Base-by-base conservation (phyloP, 1,140 invertebrate species). In the Campoletis sonorensis region DNA sequence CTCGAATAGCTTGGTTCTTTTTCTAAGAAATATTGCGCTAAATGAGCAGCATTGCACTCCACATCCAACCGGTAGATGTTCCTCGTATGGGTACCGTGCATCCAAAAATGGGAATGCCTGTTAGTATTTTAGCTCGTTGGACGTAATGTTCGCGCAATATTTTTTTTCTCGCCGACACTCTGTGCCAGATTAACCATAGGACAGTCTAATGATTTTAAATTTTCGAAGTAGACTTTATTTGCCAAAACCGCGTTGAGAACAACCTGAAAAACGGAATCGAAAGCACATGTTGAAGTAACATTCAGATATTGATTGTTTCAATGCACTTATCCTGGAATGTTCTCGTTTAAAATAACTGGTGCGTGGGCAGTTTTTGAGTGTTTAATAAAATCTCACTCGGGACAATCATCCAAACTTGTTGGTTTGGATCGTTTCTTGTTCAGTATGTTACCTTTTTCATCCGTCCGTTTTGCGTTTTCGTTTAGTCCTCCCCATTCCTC, bases 211-310 rank as follows among this genome's bases (percentile, higher is more conserved):
- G 79, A 51, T 7, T 70, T 1, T n/a, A 58, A 4, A 8, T 30
- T 10, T 23, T 80, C 79, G 18, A 26, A 30, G 67, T 80, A 80
- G 2, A 1, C 72, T 40, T 37, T 71, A 49, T 80, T 80, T n/a
- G 64, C 27, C 16, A 27, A 71, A 21, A 80, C 1, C n/a, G 21
- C 79, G 67, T 21, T 80, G 7, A 80, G 21, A 10, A 70, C 26
- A 15, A 72, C 68, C 26, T 80, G 79, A 54, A 80, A 70, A 37
- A 80, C 72, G 4, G 79, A 80, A 75, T 81, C 79, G 23, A 81
- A 81, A 7, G 79, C 71, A 40, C 79, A 81, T 0, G 79, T 64
- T 10, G 15, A 10, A 7, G 3, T 64, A 10, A 81, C 30, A 16
- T 81, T 81, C 26, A 75, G 23, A n/a, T 37, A 61, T 0, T 18